These are phyloP conservation scores for Sebastes variabilis DNA, from an alignment of 2,797 vertebrate genomes.

Conservation along the genomic window DNA sequence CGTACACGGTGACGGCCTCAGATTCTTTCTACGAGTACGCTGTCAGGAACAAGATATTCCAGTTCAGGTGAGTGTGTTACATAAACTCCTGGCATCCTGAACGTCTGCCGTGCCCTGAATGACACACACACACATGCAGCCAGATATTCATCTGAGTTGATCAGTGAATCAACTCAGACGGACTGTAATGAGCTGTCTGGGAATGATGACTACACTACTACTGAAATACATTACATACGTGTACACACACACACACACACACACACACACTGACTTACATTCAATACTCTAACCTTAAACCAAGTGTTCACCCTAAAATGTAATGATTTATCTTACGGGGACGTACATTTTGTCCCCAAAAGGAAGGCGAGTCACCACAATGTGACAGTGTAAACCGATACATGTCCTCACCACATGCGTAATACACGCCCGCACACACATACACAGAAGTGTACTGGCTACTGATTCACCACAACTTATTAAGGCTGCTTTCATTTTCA, in stretches of 20 bases:
- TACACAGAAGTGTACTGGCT: not conserved
- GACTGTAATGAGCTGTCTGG: too few species aligned
- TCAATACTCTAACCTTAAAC: too few species aligned
- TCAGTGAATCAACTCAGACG: not conserved
- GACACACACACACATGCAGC: not conserved
- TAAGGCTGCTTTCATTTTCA: not conserved
- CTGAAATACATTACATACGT: not conserved
- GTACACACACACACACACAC: not conserved
- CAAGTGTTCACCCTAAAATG: too few species aligned
- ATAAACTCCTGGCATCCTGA: constrained; percentile 3
- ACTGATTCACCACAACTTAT: not conserved
- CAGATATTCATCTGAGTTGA: not conserved
- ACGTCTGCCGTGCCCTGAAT: constrained; percentile 1
- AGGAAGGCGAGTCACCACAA: not conserved
- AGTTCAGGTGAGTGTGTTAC: constrained; percentile 73
- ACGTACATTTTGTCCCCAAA: too few species aligned
- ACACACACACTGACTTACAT: not conserved
- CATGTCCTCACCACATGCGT: too few species aligned
- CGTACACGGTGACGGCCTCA: constrained; percentile 75
- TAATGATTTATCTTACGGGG: too few species aligned
- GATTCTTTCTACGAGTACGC: constrained; percentile 81
- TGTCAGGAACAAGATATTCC: constrained; percentile 79
- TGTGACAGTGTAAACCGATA: too few species aligned
- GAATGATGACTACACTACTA: not conserved
- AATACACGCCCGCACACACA: not conserved